phyloP scores from a whole-genome alignment of 2,113 vertebrate genomes.

The Rhinopomastus cyanomelas region DNA sequence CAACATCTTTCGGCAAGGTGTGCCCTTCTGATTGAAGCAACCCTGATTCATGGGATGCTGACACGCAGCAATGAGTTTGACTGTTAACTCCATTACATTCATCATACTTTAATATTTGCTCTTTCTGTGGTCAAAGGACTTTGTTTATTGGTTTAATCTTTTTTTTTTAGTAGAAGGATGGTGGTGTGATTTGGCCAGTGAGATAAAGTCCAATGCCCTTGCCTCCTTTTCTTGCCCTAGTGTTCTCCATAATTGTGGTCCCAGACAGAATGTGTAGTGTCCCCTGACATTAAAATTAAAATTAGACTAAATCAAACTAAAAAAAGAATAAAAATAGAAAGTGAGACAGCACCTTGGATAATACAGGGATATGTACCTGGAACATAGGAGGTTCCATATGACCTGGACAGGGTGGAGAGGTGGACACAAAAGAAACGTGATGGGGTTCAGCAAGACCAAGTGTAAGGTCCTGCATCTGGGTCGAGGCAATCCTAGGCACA shows the following conservation, averaged over 20 bases:
- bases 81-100: not conserved
- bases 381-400: no score
- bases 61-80: not conserved
- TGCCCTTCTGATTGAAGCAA: not conserved
- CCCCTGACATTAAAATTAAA: not conserved
- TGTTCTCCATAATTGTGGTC: not conserved
- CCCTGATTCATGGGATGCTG: not conserved
- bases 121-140: not conserved
- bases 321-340: not conserved
- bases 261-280: not conserved
- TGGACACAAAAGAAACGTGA: no score
- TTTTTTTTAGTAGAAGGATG: not conserved
- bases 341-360: not conserved
- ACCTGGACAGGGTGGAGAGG: no score
- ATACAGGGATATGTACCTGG: no score
- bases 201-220: not conserved
- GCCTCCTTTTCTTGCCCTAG: not conserved
- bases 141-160: not conserved
- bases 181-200: not conserved
- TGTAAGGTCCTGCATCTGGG: no score
- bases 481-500: no score
- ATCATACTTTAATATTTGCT: not conserved
- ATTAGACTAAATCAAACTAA: not conserved
- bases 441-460: no score
- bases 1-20: accelerated